Conservation (phyloP, 2,888 invertebrate species). For the Pachycephus smyrnensis region DNA sequence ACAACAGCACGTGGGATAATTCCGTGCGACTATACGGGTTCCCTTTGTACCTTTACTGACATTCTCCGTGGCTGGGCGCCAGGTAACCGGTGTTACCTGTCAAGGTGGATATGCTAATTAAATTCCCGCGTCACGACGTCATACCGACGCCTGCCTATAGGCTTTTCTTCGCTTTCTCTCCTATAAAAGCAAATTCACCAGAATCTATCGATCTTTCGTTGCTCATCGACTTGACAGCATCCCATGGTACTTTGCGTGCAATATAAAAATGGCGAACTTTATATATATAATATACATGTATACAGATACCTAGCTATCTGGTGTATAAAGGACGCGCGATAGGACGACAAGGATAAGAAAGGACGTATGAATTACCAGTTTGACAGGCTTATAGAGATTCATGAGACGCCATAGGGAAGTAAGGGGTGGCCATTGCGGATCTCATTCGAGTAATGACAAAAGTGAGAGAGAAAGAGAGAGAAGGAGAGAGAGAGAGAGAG, state of each 20-base stretch:
- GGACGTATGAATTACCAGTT: constrained; percentile 59
- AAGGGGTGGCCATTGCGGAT: constrained; percentile 20
- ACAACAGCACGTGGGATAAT: not conserved
- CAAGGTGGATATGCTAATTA: constrained; percentile 47
- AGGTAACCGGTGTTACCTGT: constrained; percentile 26
- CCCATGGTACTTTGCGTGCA: not conserved
- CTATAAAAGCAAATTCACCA: not conserved
- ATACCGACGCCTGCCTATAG: constrained; percentile 24
- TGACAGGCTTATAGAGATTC: constrained; percentile 61
- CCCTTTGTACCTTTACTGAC: constrained; percentile 7
- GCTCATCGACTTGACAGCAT: not conserved
- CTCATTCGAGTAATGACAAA: constrained; percentile 23
- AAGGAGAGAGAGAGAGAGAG: constrained; percentile 12
- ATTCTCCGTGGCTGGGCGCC: not conserved
- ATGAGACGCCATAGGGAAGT: constrained; percentile 47
- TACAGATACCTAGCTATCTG: not conserved
- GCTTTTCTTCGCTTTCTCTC: constrained; percentile 10
- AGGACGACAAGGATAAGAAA: constrained; percentile 18
- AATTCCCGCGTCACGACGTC: constrained; percentile 44
- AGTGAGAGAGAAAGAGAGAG: constrained; percentile 16
- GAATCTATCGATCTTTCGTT: not conserved
- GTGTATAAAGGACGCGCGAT: constrained; percentile 15
- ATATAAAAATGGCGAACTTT: not conserved
- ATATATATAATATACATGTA: not conserved
- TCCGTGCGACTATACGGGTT: constrained; percentile 3